Percentiles rank a stretch among this genome's conserved stretches.
Conservation (phyloP, 2,888 invertebrate species). For the Poecilobothrus nobilitatus region DNA sequence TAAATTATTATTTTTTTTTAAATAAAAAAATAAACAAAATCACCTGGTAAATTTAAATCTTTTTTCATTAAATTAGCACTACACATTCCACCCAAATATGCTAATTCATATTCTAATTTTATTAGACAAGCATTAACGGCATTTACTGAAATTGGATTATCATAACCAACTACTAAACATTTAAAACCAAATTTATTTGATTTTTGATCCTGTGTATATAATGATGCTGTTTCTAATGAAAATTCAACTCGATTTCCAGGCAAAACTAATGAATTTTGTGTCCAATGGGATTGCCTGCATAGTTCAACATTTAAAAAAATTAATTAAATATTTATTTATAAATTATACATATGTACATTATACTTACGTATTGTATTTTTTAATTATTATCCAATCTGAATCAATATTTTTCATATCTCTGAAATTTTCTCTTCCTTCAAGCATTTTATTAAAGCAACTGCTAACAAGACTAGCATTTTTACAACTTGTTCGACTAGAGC, state of each 20-base stretch:
- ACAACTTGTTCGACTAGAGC: conserved; percentile 26
- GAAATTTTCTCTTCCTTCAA: conserved; percentile 31
- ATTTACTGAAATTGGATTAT: conserved; percentile 54
- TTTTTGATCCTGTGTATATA: conserved; percentile 86
- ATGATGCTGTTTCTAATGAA: conserved; percentile 89
- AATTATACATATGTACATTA: background rate
- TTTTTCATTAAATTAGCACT: conserved; percentile 81
- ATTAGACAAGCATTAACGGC: conserved; percentile 41
- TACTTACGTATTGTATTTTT: conserved; percentile 53
- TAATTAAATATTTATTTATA: background rate
- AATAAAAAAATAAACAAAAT: conserved; percentile 12
- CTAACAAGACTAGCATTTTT: conserved; percentile 32
- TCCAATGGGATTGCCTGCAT: conserved; percentile 57
- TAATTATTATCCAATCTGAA: conserved; percentile 55
- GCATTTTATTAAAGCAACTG: conserved; percentile 27
- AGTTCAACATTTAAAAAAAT: conserved; percentile 16
- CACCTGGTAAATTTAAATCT: conserved; percentile 59
- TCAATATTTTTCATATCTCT: conserved; percentile 24
- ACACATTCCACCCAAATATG: conserved; percentile 85
- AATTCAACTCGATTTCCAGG: conserved; percentile 93
- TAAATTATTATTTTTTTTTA: conserved; percentile 20
- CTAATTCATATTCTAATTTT: conserved; percentile 80
- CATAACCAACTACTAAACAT: conserved; percentile 73
- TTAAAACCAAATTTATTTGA: conserved; percentile 70
- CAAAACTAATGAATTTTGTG: conserved; percentile 72